Evolutionary conservation across 1,140 invertebrate species (phyloP).

Genomic region (Pogonus chalceus): DNA sequence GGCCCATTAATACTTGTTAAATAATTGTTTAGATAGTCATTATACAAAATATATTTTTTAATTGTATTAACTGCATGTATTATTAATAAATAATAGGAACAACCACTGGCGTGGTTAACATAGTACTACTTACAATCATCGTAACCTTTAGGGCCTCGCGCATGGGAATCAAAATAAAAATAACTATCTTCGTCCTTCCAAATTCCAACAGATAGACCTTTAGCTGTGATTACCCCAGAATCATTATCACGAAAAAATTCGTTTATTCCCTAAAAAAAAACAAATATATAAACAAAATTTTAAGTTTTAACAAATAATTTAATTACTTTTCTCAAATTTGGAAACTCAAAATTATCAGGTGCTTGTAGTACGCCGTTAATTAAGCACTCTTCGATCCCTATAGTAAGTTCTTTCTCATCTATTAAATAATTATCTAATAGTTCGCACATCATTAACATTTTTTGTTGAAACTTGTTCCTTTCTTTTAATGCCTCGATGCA

Average conservation of each 20-base stretch:
- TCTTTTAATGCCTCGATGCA: constrained; percentile 36
- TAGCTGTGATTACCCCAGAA: constrained; percentile 35
- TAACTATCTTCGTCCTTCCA: constrained; percentile 34
- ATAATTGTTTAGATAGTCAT: too few species aligned
- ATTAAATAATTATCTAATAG: constrained; percentile 27
- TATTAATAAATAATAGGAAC: background rate
- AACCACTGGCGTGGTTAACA: too few species aligned
- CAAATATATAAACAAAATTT: constrained; percentile 27
- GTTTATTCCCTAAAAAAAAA: constrained; percentile 27
- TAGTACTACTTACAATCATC: constrained; percentile 14
- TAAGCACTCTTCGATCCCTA: constrained; percentile 31
- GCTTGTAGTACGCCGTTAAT: constrained; percentile 25
- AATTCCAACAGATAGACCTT: constrained; percentile 35
- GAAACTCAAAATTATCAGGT: constrained; percentile 33
- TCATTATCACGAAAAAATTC: constrained; percentile 38
- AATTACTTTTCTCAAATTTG: constrained; percentile 33
- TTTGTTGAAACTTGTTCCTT: constrained; percentile 29
- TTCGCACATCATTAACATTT: constrained; percentile 29
- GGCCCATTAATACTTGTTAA: too few species aligned
- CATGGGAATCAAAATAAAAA: constrained; percentile 42
- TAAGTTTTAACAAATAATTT: constrained; percentile 36
- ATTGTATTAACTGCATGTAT: too few species aligned
- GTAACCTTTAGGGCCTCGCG: constrained; percentile 37
- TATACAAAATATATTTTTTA: too few species aligned
- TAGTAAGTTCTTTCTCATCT: constrained; percentile 28